Conservation (phyloP, 2,797 vertebrate genomes). For the Dallia pectoralis region DNA sequence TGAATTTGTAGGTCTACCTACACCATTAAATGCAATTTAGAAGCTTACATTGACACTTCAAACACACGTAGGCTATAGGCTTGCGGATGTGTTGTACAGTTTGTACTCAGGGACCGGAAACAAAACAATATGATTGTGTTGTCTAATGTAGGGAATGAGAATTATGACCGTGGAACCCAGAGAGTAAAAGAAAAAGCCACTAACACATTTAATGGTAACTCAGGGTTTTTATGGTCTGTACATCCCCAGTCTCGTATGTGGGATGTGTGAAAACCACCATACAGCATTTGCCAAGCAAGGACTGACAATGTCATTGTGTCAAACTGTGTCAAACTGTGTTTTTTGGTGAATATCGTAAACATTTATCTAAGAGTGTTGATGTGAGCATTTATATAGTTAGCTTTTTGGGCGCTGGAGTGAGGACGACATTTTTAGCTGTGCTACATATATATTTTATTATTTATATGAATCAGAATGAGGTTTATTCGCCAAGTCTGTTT, state of each 20-base stretch:
- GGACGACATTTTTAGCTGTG: too few species aligned
- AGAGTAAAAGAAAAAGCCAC: constrained; percentile 8
- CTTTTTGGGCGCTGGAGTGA: too few species aligned
- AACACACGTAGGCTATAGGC: not conserved
- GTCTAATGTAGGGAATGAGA: not conserved
- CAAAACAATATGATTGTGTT: not conserved
- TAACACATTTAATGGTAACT: constrained; percentile 9
- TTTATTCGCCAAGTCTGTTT: too few species aligned
- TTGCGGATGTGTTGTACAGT: constrained; percentile 2
- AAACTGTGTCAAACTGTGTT: not conserved
- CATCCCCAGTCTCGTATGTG: constrained; percentile 17
- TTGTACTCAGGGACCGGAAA: constrained; percentile 1
- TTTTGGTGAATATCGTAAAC: too few species aligned
- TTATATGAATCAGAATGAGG: too few species aligned
- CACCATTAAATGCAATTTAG: constrained; percentile 7
- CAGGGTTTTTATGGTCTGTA: constrained; percentile 4
- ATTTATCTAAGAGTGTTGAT: too few species aligned
- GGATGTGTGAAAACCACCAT: constrained; percentile 24
- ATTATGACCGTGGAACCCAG: constrained; percentile 7
- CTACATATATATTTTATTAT: too few species aligned
- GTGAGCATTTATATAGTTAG: too few species aligned
- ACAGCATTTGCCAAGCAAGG: constrained; percentile 10
- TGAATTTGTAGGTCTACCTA: not conserved
- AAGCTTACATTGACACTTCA: constrained; percentile 9
- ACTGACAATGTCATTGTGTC: constrained; percentile 4